Evolutionary conservation across 2,797 vertebrate species (phyloP).

Genomic region (Xyrichtys novacula): DNA sequence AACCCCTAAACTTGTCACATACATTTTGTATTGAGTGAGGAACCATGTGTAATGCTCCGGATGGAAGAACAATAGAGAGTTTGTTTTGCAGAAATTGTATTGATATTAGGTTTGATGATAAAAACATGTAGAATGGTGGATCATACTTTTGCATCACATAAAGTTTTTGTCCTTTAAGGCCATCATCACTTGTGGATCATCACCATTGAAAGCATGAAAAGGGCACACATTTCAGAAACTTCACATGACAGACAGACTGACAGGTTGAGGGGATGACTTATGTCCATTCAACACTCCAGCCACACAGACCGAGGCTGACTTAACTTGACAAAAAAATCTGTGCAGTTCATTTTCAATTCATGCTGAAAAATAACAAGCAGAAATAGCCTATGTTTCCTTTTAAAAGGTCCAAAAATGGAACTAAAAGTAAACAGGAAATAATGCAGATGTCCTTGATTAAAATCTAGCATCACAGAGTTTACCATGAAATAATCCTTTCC

Average conservation of each 20-base stretch:
- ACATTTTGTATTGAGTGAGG: no score
- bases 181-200: neutral
- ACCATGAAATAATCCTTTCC: neutral
- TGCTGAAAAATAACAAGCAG: neutral
- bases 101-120: no score
- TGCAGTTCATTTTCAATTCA: neutral
- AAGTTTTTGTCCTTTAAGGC: no score
- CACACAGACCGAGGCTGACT: neutral
- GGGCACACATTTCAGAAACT: no score
- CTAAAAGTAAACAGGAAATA: constrained; percentile 1
- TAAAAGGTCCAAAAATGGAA: neutral
- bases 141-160: no score
- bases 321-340: neutral
- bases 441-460: neutral
- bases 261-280: no score
- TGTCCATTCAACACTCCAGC: neutral
- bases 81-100: no score
- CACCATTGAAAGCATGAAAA: neutral
- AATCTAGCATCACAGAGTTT: neutral
- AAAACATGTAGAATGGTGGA: no score
- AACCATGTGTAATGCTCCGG: no score
- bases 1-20: no score
- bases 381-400: neutral
- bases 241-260: no score
- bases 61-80: no score